A percentile compares a stretch with the other conserved stretches of the same genome.
phyloP scores from a whole-genome alignment of 2,113 vertebrate species.

The Procavia capensis region DNA sequence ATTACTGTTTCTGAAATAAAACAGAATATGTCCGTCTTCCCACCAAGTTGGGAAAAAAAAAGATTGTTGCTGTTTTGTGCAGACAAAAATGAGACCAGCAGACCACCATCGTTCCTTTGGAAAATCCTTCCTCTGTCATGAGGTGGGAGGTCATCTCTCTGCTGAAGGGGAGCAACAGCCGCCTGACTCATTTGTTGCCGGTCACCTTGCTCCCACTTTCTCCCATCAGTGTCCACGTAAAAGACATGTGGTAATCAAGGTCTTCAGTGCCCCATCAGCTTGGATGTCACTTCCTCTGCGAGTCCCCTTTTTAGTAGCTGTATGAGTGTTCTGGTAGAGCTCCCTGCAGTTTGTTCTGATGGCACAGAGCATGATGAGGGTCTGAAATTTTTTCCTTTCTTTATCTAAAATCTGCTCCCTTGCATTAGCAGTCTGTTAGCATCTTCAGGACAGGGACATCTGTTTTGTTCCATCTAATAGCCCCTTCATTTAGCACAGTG shows the following conservation, averaged over 20 bases:
- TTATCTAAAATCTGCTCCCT: not conserved
- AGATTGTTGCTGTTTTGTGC: not conserved
- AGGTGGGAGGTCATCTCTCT: not conserved
- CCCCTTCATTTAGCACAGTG: not conserved
- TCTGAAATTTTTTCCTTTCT: not conserved
- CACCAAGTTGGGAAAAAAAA: not conserved
- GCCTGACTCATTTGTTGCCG: not conserved
- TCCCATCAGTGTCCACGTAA: not conserved
- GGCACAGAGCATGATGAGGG: not conserved
- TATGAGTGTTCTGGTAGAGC: not conserved
- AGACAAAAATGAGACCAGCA: not conserved
- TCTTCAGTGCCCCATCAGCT: not conserved
- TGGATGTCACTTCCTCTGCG: not conserved
- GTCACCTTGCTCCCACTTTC: not conserved
- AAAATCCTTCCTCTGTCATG: not conserved
- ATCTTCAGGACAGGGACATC: not conserved
- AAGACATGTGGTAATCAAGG: not conserved
- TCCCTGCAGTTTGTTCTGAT: not conserved
- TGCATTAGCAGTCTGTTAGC: not conserved
- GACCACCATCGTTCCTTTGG: not conserved
- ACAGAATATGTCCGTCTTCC: not conserved
- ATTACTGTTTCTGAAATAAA: constrained; percentile 11
- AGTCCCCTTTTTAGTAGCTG: not conserved
- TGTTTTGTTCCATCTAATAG: not conserved
- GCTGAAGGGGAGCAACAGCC: not conserved